Conservation (phyloP, 92 coral and sea anemone species). For the Diadumene lineata region DNA sequence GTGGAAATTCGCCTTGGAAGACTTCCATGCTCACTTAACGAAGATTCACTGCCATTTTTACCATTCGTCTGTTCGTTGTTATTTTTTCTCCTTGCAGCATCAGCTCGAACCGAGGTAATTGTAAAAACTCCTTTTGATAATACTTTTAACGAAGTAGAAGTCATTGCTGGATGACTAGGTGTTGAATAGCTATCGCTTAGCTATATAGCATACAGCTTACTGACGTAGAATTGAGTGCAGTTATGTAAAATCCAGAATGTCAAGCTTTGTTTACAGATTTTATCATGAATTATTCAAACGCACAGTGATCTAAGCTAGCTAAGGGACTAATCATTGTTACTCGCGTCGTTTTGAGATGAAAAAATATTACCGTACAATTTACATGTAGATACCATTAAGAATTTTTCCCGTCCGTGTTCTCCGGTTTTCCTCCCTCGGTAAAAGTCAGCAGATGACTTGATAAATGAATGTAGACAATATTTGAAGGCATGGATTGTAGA, state of each 20-base stretch:
- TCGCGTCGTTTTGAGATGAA: too few species aligned
- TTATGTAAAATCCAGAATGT: not conserved
- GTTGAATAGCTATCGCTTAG: too few species aligned
- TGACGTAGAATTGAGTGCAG: not conserved
- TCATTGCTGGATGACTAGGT: not conserved
- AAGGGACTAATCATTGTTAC: not conserved
- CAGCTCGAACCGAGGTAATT: slow-evolving; percentile 35
- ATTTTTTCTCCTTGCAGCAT: slow-evolving; percentile 27
- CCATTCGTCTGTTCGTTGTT: not conserved
- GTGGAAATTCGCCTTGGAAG: slow-evolving; percentile 50
- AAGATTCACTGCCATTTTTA: slow-evolving; percentile 5
- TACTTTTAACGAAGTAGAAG: slow-evolving; percentile 35
- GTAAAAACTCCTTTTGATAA: slow-evolving; percentile 39
- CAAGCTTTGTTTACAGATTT: slow-evolving; percentile 11
- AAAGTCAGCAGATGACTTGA: not conserved
- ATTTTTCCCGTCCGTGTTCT: not conserved
- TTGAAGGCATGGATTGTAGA: too few species aligned
- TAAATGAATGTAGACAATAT: too few species aligned
- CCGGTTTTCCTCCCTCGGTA: not conserved
- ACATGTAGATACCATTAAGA: not conserved
- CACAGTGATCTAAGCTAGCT: not conserved
- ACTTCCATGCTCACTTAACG: slow-evolving; percentile 44
- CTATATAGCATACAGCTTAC: not conserved
- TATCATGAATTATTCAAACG: slow-evolving; percentile 26
- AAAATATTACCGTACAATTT: too few species aligned